Evolutionary conservation across 2,797 vertebrate genomes (phyloP).

Genomic region (Coccyzus lansbergi): DNA sequence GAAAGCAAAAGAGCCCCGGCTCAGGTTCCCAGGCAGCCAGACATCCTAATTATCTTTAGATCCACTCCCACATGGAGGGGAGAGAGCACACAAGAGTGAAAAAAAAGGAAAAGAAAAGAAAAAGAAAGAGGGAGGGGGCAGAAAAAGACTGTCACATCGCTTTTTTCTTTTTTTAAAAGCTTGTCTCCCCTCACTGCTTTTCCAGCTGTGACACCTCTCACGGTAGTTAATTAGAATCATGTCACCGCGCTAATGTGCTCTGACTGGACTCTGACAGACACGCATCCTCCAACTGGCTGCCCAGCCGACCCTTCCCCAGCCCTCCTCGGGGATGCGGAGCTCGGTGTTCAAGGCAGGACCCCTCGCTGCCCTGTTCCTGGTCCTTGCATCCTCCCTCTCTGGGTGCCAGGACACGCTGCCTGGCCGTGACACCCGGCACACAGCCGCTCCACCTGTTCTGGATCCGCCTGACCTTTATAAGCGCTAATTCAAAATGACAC

Average conservation of each 20-base stretch:
- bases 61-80: constrained; percentile 77
- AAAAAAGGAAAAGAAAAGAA: not conserved
- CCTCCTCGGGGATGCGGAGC: not conserved
- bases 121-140: not conserved
- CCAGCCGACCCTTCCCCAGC: not conserved
- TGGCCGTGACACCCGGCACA: not conserved
- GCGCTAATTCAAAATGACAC: constrained; percentile 70
- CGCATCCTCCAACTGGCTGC: constrained; percentile 29
- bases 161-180: constrained; percentile 84
- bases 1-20: constrained; percentile 78
- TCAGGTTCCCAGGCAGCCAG: constrained; percentile 77
- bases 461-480: constrained; percentile 65
- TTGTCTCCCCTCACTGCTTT: constrained; percentile 77
- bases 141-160: constrained; percentile 81
- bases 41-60: constrained; percentile 84
- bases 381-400: not conserved
- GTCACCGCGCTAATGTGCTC: constrained; percentile 86
- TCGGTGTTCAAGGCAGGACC: accelerated
- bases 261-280: constrained; percentile 81
- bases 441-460: constrained; percentile 60
- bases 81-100: constrained; percentile 73
- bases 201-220: constrained; percentile 84
- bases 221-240: constrained; percentile 87
- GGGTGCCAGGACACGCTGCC: not conserved
- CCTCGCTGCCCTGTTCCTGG: accelerated